Evolutionary conservation across 2,113 vertebrate genomes (phyloP), one percentile per base, ranked within the genome.

Genomic region (Lophotis ruficrista): DNA sequence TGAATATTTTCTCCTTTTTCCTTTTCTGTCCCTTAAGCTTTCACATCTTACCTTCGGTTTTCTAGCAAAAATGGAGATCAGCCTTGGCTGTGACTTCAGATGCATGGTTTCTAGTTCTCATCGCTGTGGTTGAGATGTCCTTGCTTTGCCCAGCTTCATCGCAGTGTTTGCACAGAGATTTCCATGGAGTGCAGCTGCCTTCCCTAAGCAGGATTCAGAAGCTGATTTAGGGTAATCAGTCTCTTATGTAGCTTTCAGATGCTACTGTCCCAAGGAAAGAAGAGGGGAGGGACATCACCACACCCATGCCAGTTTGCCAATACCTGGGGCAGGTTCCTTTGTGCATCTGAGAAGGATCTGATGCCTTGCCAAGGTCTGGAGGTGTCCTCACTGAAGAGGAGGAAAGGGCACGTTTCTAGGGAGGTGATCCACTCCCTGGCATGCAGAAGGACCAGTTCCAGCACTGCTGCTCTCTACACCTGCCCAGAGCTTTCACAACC

Each of bases 351-450:
- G 53, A 37, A 43, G 48, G 13, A 37, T 14, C 6, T n/a, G n/a
- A 68, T n/a, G 10, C 50, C 18, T 22, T 64, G 31, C n/a, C 57
- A 37, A 64, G 16, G 47, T 30, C 47, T 78, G 64, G 81, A 84
- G 56, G 27, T 53, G 51, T 23, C 47, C 56, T 54, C 12, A 18
- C 6, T 62, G 65, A 54, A 50, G 71, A 31, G 69, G 25, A 61
- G 27, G 53, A 53, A 84, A 45, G 28, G 10, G 7, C 53, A n/a
- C 2, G 0, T 21, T n/a, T 62, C 31, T 37, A 47, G 37, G n/a
- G 27, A 75, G 27, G 30, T 15, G 22, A 1, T 6, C 8, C 1
- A 0, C 17, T 53, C 9, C 3, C 17, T 64, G 50, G n/a, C 6
- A 12, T 57, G 35, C 41, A 60, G 1, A 13, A 11, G 47, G 14